Percentiles rank a stretch among this genome's conserved stretches.
These are phyloP conservation scores for Eufriesea mexicana DNA, from an alignment of 1,140 invertebrate species.

Conservation along the genomic window DNA sequence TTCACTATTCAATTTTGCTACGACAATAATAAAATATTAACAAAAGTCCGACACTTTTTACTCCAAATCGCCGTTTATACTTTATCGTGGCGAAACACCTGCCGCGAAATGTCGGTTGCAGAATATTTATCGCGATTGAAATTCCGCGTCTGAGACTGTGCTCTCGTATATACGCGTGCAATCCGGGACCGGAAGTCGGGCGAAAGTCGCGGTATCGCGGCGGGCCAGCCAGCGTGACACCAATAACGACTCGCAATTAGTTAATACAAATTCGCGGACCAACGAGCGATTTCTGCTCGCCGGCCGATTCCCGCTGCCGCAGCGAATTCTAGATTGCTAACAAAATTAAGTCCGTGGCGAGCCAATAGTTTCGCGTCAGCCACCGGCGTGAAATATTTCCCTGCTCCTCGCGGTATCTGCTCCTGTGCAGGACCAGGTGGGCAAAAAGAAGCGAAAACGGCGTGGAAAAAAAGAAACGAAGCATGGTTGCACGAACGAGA, in stretches of 20 bases:
- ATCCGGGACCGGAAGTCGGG: background rate
- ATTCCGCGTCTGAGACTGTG: too few species aligned
- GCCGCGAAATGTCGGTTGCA: too few species aligned
- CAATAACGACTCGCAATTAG: constrained; percentile 34
- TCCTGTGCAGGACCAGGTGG: background rate
- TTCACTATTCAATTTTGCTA: too few species aligned
- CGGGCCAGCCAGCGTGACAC: background rate
- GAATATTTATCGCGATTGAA: too few species aligned
- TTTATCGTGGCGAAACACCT: too few species aligned
- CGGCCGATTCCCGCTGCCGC: constrained; percentile 40
- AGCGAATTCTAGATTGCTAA: constrained; percentile 62
- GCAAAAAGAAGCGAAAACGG: background rate
- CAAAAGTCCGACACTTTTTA: too few species aligned
- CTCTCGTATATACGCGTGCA: too few species aligned
- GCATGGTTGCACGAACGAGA: background rate
- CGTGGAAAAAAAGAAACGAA: background rate
- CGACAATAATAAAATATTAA: too few species aligned
- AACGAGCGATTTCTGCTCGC: constrained; percentile 26
- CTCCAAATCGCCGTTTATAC: too few species aligned
- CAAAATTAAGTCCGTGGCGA: constrained; percentile 56
- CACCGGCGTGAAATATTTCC: constrained; percentile 54
- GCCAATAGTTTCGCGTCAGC: constrained; percentile 58
- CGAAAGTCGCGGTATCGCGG: background rate
- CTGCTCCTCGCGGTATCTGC: constrained; percentile 30
- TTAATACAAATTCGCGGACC: constrained; percentile 44